Evolutionary conservation across 2,797 vertebrate genomes (phyloP), one percentile per base, ranked within the genome.

Genomic region (Clarias pachynema): DNA sequence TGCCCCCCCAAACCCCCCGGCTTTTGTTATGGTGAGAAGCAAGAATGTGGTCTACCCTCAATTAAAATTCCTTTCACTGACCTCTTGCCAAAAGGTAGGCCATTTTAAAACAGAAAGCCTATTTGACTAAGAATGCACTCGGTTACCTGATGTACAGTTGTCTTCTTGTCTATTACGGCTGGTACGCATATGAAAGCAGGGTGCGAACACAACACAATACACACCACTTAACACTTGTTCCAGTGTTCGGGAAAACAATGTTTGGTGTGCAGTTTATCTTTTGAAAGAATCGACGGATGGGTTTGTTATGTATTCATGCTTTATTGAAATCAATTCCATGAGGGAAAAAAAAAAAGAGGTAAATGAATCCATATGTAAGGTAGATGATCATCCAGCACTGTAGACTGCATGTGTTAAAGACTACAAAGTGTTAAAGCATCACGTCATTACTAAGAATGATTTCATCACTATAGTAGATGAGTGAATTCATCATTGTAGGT

Each of bases 41-140:
- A 87, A 85, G 85, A 90, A 87, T 89, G 86, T 73, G 86, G 87
- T 89, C 86, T 87, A 81, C 85, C 85, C 86, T 90, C 88, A 89
- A 89, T 89, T 90, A 90, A 90, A 86, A 90, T 89, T 89, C 90
- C 88, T 87, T 40, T 70, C 81, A 88, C 84, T 88, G 87, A 90
- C 90, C 88, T 89, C 84, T 88, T 87, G 85, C 84, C 87, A 87
- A 86, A 90, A 89, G 87, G 90, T 88, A 86, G 82, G 62, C 72
- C 72, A 22, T 66, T 85, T 89, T 80, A 86, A 88, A 86, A 62
- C 66, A 56, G 73, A 49, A 86, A 75, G 72, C 44, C 82, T 86
- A 88, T 88, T 90, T 89, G 87, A 86, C 85, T 88, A 87, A 89
- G 85, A 90, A 90, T 88, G 83, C 88, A 77, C 63, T 53, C 34